Evolutionary conservation across 2,797 vertebrate species (phyloP).

Genomic region (Oceanodroma leucorhoa): DNA sequence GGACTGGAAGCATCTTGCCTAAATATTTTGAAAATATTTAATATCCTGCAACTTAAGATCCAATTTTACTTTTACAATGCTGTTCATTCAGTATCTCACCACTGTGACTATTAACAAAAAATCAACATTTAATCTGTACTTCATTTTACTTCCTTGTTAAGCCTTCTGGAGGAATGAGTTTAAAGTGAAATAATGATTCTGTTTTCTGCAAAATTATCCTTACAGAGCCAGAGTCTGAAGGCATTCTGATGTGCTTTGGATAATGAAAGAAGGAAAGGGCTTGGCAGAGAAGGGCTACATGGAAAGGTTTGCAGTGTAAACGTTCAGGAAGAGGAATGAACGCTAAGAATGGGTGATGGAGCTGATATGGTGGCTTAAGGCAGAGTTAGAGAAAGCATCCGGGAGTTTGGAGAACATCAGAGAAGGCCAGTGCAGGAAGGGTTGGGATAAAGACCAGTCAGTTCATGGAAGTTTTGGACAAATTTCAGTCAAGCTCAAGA

Average conservation of each 20-base stretch:
- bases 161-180: background rate
- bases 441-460: accelerated
- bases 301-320: background rate
- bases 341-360: background rate
- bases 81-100: background rate
- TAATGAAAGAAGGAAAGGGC: background rate
- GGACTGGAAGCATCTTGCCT: background rate
- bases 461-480: background rate
- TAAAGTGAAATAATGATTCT: background rate
- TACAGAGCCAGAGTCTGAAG: background rate
- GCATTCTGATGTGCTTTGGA: background rate
- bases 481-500: background rate
- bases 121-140: background rate
- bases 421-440: background rate
- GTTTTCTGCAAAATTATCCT: background rate
- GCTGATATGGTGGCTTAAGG: background rate
- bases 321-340: background rate
- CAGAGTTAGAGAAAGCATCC: background rate
- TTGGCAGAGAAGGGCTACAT: background rate
- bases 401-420: background rate
- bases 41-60: background rate
- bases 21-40: background rate
- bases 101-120: background rate
- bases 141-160: background rate
- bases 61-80: background rate